Percentiles rank a stretch among this genome's conserved stretches.
These are phyloP conservation scores for Aporophyla nigra DNA, from an alignment of 2,888 invertebrate species.

Conservation along the genomic window DNA sequence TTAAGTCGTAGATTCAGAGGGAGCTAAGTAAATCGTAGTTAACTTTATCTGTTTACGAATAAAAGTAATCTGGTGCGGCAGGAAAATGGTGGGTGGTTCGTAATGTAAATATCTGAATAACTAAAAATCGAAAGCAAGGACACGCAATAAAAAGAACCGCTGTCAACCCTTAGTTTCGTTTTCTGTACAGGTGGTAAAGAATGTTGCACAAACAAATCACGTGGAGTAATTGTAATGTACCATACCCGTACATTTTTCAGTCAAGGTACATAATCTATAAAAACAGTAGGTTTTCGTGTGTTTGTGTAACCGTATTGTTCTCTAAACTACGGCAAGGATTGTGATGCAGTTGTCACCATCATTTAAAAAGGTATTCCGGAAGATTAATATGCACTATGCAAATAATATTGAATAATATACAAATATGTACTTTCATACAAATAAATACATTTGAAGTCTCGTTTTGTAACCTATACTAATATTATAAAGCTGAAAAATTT, in stretches of 20 bases:
- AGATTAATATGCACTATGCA: too few relatives aligned
- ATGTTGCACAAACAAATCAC: conserved; percentile 29
- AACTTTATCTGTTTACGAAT: conserved; percentile 46
- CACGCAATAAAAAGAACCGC: conserved; percentile 66
- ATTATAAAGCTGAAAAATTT: too few relatives aligned
- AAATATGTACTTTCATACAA: too few relatives aligned
- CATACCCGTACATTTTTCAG: background rate
- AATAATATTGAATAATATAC: too few relatives aligned
- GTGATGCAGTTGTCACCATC: too few relatives aligned
- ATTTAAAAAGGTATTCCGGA: background rate
- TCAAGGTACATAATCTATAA: background rate
- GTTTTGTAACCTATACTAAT: too few relatives aligned
- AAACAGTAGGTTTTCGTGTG: too few relatives aligned
- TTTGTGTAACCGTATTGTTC: too few relatives aligned
- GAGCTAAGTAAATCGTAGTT: conserved; percentile 36
- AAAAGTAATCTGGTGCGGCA: conserved; percentile 58
- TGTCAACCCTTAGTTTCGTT: conserved; percentile 67
- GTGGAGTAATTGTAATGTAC: conserved; percentile 26
- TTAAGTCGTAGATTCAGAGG: background rate
- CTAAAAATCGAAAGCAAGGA: conserved; percentile 60
- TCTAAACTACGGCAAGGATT: too few relatives aligned
- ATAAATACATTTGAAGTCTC: too few relatives aligned
- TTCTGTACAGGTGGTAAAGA: conserved; percentile 31
- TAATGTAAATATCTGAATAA: conserved; percentile 63
- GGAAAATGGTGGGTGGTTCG: conserved; percentile 63